Percentiles rank a stretch among this genome's conserved stretches.
phyloP scores from a whole-genome alignment of 35 echinoderm and acorn worm species.

The Apostichopus parvimensis region DNA sequence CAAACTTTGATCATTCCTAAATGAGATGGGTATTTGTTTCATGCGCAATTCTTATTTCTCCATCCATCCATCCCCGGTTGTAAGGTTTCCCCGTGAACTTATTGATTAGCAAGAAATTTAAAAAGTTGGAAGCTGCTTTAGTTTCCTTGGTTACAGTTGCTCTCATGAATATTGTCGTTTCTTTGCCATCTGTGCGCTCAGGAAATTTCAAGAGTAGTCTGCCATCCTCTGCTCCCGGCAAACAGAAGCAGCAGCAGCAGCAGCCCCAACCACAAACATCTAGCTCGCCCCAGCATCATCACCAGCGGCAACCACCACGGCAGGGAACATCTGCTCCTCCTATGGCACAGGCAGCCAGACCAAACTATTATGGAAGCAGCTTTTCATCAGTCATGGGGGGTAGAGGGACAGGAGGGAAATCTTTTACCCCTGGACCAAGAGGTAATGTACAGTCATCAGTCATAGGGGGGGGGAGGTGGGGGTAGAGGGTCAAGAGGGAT shows the following conservation, averaged over 20 bases:
- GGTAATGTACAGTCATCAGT: neutral
- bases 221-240: neutral
- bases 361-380: constrained; percentile 71
- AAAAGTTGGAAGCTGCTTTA: too few species aligned
- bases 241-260: neutral
- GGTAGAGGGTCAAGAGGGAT: too few species aligned
- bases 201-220: neutral
- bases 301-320: constrained; percentile 44
- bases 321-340: neutral
- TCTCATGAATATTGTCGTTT: too few species aligned
- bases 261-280: constrained; percentile 22
- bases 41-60: too few species aligned
- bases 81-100: too few species aligned
- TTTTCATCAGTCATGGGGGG: constrained; percentile 72
- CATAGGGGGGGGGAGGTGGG: neutral
- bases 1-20: too few species aligned
- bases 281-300: constrained; percentile 25
- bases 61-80: too few species aligned
- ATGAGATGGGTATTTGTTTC: too few species aligned
- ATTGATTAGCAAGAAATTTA: too few species aligned
- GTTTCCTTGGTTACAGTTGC: too few species aligned
- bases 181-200: neutral
- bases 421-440: constrained; percentile 31
- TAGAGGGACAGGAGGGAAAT: constrained; percentile 62
- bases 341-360: constrained; percentile 29